Evolutionary conservation across 2,113 vertebrate species (phyloP).

Genomic region (Carollia perspicillata): DNA sequence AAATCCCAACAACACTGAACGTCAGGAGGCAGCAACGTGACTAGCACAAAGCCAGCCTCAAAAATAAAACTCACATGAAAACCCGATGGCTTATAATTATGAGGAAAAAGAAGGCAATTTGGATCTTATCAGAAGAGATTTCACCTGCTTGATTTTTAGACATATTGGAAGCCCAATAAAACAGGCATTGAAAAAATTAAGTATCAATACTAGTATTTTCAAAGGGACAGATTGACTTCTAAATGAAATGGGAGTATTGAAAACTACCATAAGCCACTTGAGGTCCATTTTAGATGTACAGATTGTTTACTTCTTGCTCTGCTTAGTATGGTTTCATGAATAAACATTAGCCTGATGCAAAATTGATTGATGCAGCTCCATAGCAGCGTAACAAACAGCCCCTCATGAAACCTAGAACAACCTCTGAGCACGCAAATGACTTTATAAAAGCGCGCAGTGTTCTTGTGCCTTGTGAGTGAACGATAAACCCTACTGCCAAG

Average conservation of each 20-base stretch:
- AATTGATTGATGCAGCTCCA: background rate
- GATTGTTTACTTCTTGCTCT: background rate
- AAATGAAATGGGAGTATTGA: constrained; percentile 20
- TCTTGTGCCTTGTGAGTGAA: background rate
- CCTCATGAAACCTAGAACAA: background rate
- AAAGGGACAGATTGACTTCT: background rate
- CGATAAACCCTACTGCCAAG: background rate
- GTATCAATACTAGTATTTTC: background rate
- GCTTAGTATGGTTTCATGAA: background rate
- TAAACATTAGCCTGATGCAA: background rate
- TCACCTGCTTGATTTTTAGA: constrained; percentile 33
- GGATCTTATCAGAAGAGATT: constrained; percentile 15
- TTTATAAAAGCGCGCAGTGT: background rate
- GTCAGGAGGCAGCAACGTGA: background rate
- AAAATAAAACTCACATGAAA: constrained; percentile 38
- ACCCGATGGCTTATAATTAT: background rate
- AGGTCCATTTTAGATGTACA: background rate
- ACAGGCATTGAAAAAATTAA: constrained; percentile 15
- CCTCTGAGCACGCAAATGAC: background rate
- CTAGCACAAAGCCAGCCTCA: background rate
- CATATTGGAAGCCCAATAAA: constrained; percentile 38
- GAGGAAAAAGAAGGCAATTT: background rate
- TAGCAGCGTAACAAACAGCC: background rate
- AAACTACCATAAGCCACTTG: background rate
- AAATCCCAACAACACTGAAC: background rate